phyloP scores from a whole-genome alignment of 2,888 invertebrate species.

The Ectobius pallidus region DNA sequence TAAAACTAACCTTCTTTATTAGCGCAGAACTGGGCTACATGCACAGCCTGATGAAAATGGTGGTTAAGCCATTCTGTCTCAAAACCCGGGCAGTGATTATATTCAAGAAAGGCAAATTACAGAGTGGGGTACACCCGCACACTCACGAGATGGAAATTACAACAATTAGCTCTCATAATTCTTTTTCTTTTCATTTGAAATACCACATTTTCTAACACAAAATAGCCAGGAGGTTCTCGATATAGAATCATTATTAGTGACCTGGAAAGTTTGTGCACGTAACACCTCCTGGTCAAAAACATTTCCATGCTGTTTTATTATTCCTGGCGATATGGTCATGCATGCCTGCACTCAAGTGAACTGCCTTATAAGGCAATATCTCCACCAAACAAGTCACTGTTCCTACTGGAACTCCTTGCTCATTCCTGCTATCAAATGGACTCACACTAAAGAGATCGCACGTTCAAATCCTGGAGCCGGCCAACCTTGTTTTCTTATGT shows the following conservation, averaged over 20 bases:
- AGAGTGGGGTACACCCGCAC: background rate
- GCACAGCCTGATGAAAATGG: background rate
- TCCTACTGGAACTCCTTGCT: too few relatives aligned
- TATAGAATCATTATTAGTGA: conserved; percentile 1
- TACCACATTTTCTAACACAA: background rate
- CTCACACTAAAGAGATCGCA: too few relatives aligned
- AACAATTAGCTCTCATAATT: conserved; percentile 27
- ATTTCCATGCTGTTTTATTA: too few relatives aligned
- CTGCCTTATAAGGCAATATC: too few relatives aligned
- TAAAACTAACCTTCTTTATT: too few relatives aligned
- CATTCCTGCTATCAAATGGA: too few relatives aligned
- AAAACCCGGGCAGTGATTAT: background rate
- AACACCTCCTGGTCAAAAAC: background rate
- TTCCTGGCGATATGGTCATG: too few relatives aligned
- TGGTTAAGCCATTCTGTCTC: background rate
- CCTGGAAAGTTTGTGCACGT: background rate
- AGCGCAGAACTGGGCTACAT: too few relatives aligned
- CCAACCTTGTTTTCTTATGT: too few relatives aligned
- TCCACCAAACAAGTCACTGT: too few relatives aligned
- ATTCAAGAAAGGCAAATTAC: background rate
- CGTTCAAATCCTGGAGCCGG: too few relatives aligned
- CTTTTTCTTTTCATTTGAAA: conserved; percentile 2
- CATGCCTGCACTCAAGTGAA: too few relatives aligned
- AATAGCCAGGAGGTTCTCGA: background rate
- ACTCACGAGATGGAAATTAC: background rate